Conservation (phyloP, 2,113 vertebrate genomes). For the Saimiri boliviensis region DNA sequence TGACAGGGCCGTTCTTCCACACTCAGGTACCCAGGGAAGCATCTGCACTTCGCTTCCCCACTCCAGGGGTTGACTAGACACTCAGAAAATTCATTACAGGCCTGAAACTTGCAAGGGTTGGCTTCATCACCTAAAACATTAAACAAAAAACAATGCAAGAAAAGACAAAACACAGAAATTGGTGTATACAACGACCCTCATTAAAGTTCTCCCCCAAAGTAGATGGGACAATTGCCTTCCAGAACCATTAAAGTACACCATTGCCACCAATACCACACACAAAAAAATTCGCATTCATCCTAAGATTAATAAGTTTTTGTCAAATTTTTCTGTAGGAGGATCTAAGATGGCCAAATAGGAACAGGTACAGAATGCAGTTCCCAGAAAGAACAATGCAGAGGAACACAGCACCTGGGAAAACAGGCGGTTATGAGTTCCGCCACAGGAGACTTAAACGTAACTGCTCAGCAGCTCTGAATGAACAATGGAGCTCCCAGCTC, state of each 20-base stretch:
- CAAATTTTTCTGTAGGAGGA: not conserved
- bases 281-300: not conserved
- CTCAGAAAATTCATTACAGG: constrained; percentile 94
- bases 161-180: not conserved
- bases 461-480: too few relatives aligned
- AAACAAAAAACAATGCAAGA: constrained; percentile 8
- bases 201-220: not conserved
- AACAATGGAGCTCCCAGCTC: too few relatives aligned
- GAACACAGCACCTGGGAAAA: too few relatives aligned
- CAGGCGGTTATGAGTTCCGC: too few relatives aligned
- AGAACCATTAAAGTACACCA: not conserved
- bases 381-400: too few relatives aligned
- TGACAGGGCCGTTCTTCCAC: constrained; percentile 93
- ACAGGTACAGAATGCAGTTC: too few relatives aligned
- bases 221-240: not conserved
- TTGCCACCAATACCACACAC: not conserved
- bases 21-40: constrained; percentile 92
- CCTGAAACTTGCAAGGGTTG: constrained; percentile 97
- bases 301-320: not conserved
- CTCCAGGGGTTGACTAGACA: constrained; percentile 93
- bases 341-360: too few relatives aligned
- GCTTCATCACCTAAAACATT: constrained; percentile 90
- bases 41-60: constrained; percentile 94
- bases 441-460: too few relatives aligned
- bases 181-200: not conserved